Percentiles rank a stretch among this genome's conserved stretches.
Conservation (phyloP, 2,797 vertebrate genomes). For the Sebastes matsubarae region DNA sequence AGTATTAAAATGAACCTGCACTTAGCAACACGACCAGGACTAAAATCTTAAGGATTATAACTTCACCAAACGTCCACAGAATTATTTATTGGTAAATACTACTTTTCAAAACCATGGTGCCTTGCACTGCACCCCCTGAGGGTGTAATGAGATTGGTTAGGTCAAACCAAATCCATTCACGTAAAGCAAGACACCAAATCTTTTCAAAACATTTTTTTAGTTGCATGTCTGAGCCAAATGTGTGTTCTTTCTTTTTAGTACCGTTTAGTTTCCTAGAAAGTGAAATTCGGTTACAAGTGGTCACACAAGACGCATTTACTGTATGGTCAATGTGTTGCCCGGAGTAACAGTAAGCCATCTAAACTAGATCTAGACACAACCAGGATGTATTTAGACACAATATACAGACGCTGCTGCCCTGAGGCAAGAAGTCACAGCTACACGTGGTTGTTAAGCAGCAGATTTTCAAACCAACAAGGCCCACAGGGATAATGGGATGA, state of each 20-base stretch:
- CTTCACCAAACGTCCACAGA: background rate
- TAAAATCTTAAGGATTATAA: background rate
- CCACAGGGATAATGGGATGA: background rate
- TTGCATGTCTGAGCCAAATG: background rate
- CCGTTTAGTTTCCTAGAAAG: background rate
- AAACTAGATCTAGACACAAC: background rate
- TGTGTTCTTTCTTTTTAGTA: background rate
- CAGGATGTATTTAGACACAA: background rate
- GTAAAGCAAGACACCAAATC: background rate
- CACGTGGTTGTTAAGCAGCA: background rate
- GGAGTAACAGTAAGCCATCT: too few species aligned
- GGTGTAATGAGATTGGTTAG: background rate
- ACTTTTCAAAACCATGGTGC: background rate
- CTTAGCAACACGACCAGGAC: background rate
- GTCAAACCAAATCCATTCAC: background rate
- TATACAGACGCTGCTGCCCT: background rate
- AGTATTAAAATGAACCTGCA: background rate
- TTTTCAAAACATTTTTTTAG: background rate
- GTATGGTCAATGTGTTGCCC: background rate
- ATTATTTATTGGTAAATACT: background rate
- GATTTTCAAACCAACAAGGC: background rate
- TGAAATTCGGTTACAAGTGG: background rate
- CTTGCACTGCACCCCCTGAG: background rate
- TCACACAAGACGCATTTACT: background rate
- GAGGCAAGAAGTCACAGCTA: background rate